Base-by-base conservation (phyloP, 1,140 invertebrate species). In the Drosophila pruinosa region DNA sequence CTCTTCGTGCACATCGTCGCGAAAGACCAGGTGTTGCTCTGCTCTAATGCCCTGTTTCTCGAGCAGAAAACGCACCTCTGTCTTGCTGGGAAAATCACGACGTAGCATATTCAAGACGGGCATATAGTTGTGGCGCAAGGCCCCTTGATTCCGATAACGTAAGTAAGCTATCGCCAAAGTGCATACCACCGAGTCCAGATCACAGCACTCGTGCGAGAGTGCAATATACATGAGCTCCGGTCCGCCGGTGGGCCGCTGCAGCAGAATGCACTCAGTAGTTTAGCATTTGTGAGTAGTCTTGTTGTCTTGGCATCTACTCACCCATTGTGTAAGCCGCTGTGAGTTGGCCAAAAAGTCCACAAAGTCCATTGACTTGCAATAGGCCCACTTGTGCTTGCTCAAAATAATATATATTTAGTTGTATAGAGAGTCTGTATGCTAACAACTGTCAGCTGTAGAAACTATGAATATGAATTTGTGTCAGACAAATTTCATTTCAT, bases 181-280 rank as follows among this genome's bases (percentile, higher is more conserved):
- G 54, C 76, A 67, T 0, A 95, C 92, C n/a, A 93, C 93, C 0
- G 95, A 95, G 89, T 96, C 95, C 50, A 96, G 86, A 85, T 96
- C 95, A 88, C 95, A 95, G 0, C 94, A 92, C 75, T 94, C 94
- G 89, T 95, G 95, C 21, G 95, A 95, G 22, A 95, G 63, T 2
- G 95, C 92, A 31, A 95, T 58, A 12, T 81, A 80, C 50, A 83
- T 48, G 1, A 56, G 47, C 2, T 69, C 56, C 4, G 21, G 22
- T 1, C 54, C 54, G 5, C 24, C 61, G 19, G 14, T 52, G 21
- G 57, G 52, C n/a, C 41, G 67, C 67, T 70, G 67, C 50, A 45
- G 21, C 15, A 41, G 17, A 45, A 15, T 41, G n/a, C 39, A 54
- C 15, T n/a, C 48, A 12, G 22, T 24, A 5, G n/a, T n/a, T n/a